Percentiles rank a stretch among this genome's conserved stretches.
Conservation (phyloP, 2,888 invertebrate species). For the Lepidocyrtinus sp. region DNA sequence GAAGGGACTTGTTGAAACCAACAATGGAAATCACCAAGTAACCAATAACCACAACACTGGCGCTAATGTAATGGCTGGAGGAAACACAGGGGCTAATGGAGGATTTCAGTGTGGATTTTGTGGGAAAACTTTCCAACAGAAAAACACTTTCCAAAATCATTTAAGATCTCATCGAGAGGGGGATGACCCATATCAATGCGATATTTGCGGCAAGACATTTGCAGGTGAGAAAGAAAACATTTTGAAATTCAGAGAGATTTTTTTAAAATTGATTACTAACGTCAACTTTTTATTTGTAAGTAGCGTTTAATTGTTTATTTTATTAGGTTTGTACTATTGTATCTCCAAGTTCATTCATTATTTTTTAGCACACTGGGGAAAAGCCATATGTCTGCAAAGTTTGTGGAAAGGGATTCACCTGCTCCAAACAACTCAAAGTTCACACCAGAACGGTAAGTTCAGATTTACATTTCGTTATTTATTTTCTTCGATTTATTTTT, state of each 20-base stretch:
- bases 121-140: slow-evolving; percentile 82
- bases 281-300: background rate
- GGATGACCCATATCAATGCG: slow-evolving; percentile 86
- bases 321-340: background rate
- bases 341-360: too few relatives aligned
- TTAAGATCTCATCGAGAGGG: slow-evolving; percentile 76
- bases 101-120: slow-evolving; percentile 81
- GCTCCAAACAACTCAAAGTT: slow-evolving; percentile 92
- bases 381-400: slow-evolving; percentile 85
- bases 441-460: slow-evolving; percentile 91
- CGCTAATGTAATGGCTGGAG: slow-evolving; percentile 10
- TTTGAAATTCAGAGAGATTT: background rate
- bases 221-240: slow-evolving; percentile 73
- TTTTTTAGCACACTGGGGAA: slow-evolving; percentile 91
- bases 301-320: slow-evolving; percentile 13
- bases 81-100: slow-evolving; percentile 70
- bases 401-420: slow-evolving; percentile 92
- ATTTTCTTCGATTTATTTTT: too few relatives aligned
- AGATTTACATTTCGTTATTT: too few relatives aligned
- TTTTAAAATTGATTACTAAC: background rate
- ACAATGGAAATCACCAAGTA: slow-evolving; percentile 15
- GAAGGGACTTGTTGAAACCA: slow-evolving; percentile 29
- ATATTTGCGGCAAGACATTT: slow-evolving; percentile 92
- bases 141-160: slow-evolving; percentile 83
- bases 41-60: background rate